Evolutionary conservation across 2,797 vertebrate genomes (phyloP), one percentile per base, ranked within the genome.

Genomic region (Psittacula echo): DNA sequence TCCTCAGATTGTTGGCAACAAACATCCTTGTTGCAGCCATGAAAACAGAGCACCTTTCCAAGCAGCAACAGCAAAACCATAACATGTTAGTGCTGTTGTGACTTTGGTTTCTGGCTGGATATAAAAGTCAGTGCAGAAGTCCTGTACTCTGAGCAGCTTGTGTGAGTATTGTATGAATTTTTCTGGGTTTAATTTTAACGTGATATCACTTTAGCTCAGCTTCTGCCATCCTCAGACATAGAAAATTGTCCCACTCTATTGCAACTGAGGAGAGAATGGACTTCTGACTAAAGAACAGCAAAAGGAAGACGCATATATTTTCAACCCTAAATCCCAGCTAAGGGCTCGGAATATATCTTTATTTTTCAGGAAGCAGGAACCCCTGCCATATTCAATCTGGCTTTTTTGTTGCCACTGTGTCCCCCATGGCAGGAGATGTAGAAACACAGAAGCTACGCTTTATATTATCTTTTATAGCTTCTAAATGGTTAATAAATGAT

Each of bases 401-500:
- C 62, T 90, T 71, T 84, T 86, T 79, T 87, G 79, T 65, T 81
- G 39, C 22, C 45, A 56, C 10, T 68, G 2, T 78, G 44, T 84
- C 48, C 51, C 80, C 66, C 5, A 32, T 54, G 56, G 93, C 68
- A 91, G 72, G 47, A 89, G 60, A 73, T 47, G 26, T 66, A 94
- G 58, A 85, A 94, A 87, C 32, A 83, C 22, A 61, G 37, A 84
- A 78, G 16, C 9, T 37, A 70, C n/a, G 29, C 16, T 86, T 93
- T 30, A 61, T 53, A 58, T 84, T 89, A 88, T 47, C 27, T 68
- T 93, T 89, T 93, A 90, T 82, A 85, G 32, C 58, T 85, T 94
- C 42, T 90, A 94, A 96, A 95, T 90, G 47, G 89, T 95, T 96
- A 96, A 93, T 94, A 94, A 90, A 94, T 96, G 80, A 94, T 96